phyloP scores from a whole-genome alignment of 64 coral and sea anemone species.

The Dendronephthya gigantea region DNA sequence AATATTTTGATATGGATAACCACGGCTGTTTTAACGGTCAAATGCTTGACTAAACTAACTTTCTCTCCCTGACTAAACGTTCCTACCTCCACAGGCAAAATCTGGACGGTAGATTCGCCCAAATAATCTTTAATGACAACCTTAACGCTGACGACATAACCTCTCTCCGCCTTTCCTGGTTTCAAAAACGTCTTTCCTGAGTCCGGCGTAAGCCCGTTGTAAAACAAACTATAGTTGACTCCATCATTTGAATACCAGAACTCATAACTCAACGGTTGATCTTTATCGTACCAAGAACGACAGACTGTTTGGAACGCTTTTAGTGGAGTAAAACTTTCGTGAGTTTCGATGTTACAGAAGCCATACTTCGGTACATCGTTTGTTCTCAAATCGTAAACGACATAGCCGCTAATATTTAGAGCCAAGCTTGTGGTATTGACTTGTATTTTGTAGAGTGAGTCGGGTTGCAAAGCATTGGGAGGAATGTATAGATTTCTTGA shows the following conservation, averaged over 20 bases:
- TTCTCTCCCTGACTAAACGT: not conserved
- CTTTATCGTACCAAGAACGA: constrained; percentile 36
- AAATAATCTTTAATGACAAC: not conserved
- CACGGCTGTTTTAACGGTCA: too few relatives aligned
- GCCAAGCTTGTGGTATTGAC: not conserved
- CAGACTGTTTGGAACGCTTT: constrained; percentile 42
- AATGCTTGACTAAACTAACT: not conserved
- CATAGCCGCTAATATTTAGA: not conserved
- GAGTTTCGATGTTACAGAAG: constrained; percentile 21
- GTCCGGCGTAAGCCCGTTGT: constrained; percentile 6
- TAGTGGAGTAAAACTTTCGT: constrained; percentile 14
- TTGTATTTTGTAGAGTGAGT: not conserved
- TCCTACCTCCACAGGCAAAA: not conserved
- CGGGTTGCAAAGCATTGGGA: not conserved
- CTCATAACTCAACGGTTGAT: constrained; percentile 50
- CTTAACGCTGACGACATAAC: not conserved
- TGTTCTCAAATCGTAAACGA: constrained; percentile 17
- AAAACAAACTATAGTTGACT: constrained; percentile 17
- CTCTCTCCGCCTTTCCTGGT: not conserved
- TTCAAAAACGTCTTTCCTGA: constrained; percentile 26
- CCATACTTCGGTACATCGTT: constrained; percentile 29
- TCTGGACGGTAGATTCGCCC: not conserved
- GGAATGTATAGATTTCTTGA: not conserved
- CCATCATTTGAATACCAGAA: constrained; percentile 10
- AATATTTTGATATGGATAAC: too few relatives aligned